phyloP scores from a whole-genome alignment of 2,113 vertebrate genomes.

The Canis aureus region DNA sequence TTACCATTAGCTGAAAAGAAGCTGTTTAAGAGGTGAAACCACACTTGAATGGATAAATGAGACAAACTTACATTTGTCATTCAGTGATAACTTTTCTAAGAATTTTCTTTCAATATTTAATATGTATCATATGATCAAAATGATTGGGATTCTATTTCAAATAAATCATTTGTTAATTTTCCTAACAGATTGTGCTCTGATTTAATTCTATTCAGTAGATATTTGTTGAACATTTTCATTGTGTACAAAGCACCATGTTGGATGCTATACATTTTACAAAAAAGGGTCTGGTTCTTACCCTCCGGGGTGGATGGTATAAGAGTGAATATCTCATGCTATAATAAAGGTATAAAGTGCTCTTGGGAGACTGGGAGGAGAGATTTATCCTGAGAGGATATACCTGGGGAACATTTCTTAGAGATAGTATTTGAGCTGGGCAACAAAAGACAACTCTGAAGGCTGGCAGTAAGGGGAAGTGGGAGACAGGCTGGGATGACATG shows the following conservation, averaged over 20 bases:
- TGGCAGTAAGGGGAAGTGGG: background rate
- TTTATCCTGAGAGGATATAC: background rate
- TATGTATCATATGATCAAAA: background rate
- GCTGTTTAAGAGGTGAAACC: background rate
- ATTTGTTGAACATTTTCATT: background rate
- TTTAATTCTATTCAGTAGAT: background rate
- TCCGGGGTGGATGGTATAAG: background rate
- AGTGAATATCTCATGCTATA: background rate
- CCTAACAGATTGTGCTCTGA: constrained; percentile 23
- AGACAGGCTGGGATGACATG: background rate
- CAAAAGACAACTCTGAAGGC: background rate
- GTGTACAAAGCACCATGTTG: background rate
- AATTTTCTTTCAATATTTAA: constrained; percentile 48
- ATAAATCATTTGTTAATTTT: constrained; percentile 48
- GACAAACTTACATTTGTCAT: constrained; percentile 18
- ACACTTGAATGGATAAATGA: background rate
- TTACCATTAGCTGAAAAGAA: constrained; percentile 7
- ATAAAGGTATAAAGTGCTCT: background rate
- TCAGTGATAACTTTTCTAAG: constrained; percentile 40
- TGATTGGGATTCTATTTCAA: constrained; percentile 33
- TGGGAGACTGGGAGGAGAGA: background rate
- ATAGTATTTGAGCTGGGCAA: background rate
- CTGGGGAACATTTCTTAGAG: background rate
- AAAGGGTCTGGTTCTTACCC: background rate
- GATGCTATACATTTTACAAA: background rate